Base-by-base conservation (phyloP, 2,888 invertebrate species). In the Monoplex corrugatus region DNA sequence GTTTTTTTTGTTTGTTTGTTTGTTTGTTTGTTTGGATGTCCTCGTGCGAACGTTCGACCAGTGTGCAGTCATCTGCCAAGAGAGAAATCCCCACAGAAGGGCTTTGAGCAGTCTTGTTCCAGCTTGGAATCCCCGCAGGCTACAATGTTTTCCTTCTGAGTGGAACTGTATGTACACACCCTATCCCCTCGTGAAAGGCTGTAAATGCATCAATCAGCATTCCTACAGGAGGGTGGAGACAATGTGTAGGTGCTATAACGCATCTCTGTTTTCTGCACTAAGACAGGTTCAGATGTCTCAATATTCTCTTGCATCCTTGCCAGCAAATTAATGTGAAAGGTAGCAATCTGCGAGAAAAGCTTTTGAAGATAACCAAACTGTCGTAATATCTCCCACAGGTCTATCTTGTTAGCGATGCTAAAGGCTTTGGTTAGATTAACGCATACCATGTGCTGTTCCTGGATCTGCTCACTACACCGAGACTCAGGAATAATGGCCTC, bases 341-440 rank as follows among this genome's bases (percentile, higher is more conserved):
- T 43, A 1, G 63, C 35, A 38, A 44, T n/a, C 32, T 35, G 19
- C 19, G n/a, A 80, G 44, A 57, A 35, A 75, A 88, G 83, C 35
- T 88, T 88, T 35, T 32, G 23, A 19, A 38, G 68, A 40, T 63
- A 82, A n/a, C 82, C 63, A 2, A n/a, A 32, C 72, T 63, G 63
- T 10, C 28, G 44, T 63, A 63, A 50, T 23, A 43, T 28, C 8
- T 28, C 16, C 75, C 35, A 75, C 6, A 75, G n/a, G 35, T 35
- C 75, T 35, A 35, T 45, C 40, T 68, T 40, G 78, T 68, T 85
- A 50, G 89, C 89, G 32, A 87, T 90, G 88, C 90, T 89, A 78
- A 91, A 91, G 44, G 89, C 90, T 82, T 91, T 91, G 19, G 84
- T 91, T 44, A 88, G 88, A 84, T 91, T 91, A 28, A 91, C 85